Evolutionary conservation across 37 sponge, comb jelly and placozoan genomes (phyloP), one percentile per base, ranked within the genome.

Genomic region (Eunapius fragilis): DNA sequence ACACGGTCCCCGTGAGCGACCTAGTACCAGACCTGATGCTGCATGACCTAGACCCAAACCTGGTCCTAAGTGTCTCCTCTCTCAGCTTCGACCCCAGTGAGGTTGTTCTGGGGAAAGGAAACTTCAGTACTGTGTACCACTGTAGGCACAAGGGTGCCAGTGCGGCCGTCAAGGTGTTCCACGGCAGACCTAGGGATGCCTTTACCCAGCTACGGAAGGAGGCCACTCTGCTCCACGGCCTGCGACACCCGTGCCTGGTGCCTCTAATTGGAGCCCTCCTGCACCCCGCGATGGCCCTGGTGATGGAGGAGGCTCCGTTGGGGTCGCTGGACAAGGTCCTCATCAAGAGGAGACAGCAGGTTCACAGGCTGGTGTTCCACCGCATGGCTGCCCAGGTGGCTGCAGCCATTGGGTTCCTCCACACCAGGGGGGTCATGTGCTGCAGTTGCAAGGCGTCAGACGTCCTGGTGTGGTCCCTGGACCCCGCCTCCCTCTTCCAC

Each of bases 21-120:
- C 31, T 95, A 17, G 96, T 89, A n/a, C 96, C 96, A 23, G 96
- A 95, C 67, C 82, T 94, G 26, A 85, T 94, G 37, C 89, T 94
- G 3, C 83, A 78, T 22, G 95, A 94, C 82, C 48, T 95, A 0
- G 77, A 82, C 71, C 45, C 49, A n/a, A 33, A 83, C 37, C 89
- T 92, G 67, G 67, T 92, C 3, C 90, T 92, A 4, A 68, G 82
- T 22, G 45, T 17, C 4, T 28, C 79, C 14, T 87, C 92, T 2
- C 68, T 95, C 33, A 58, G 37, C 12, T 89, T 74, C 73, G 31
- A 71, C 2, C 75, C 86, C 45, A 88, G 82, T 23, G 82, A 79
- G 11, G n/a, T 36, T 3, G 41, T 86, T 0, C 95, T 95, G 11
- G 95, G 92, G 13, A 81, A 68, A 32, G 92, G 95, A 7, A 90